Conservation (phyloP, 2,888 invertebrate species). For the Thysanoteuthis rhombus region DNA sequence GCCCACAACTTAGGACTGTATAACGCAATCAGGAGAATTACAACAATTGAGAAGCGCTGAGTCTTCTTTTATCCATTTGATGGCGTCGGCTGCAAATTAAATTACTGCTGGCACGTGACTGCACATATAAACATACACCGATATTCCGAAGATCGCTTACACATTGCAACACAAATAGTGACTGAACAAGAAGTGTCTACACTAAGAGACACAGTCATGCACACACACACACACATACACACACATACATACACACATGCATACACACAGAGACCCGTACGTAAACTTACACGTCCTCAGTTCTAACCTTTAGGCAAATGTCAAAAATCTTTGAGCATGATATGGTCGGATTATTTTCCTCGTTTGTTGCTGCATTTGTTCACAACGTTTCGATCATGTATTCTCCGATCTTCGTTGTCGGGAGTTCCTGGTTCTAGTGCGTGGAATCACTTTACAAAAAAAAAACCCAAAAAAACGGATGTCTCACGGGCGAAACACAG, state of each 20-base stretch:
- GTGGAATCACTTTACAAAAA: too few species aligned
- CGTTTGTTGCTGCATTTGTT: too few species aligned
- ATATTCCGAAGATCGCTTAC: background rate
- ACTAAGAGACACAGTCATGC: background rate
- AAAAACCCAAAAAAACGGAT: too few species aligned
- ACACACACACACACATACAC: background rate
- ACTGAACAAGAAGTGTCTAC: background rate
- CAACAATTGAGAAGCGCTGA: background rate
- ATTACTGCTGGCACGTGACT: background rate
- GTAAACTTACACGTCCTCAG: too few species aligned
- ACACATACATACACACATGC: background rate
- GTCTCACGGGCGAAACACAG: too few species aligned
- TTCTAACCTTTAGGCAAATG: too few species aligned
- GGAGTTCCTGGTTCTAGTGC: too few species aligned
- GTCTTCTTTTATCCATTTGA: background rate
- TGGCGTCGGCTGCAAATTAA: conserved; percentile 12
- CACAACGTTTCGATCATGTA: too few species aligned
- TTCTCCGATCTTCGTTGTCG: too few species aligned
- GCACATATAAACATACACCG: background rate
- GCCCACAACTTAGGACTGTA: background rate
- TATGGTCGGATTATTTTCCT: too few species aligned
- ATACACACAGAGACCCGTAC: too few species aligned
- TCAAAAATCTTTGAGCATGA: too few species aligned
- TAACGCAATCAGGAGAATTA: conserved; percentile 12
- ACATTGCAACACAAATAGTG: background rate